These are phyloP conservation scores for Dufourea novaeangliae DNA, from an alignment of 1,140 invertebrate genomes.

Conservation along the genomic window DNA sequence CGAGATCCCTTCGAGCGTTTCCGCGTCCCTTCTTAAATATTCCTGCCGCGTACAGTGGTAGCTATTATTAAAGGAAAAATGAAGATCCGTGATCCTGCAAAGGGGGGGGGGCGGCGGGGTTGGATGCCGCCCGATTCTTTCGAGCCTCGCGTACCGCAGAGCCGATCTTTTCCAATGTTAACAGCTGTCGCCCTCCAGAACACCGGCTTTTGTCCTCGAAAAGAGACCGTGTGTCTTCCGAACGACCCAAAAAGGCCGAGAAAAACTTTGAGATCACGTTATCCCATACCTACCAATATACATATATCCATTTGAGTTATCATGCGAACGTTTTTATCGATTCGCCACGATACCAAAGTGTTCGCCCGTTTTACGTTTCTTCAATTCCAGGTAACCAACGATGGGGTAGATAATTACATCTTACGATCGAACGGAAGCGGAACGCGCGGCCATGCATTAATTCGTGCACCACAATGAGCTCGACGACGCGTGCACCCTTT, in stretches of 20 bases:
- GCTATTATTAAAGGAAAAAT: slow-evolving; percentile 31
- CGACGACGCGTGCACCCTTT: slow-evolving; percentile 14
- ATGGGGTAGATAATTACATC: slow-evolving; percentile 50
- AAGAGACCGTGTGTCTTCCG: not conserved
- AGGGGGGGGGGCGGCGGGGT: too few relatives aligned
- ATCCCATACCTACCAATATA: too few relatives aligned
- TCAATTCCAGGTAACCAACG: slow-evolving; percentile 21
- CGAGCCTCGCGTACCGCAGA: not conserved
- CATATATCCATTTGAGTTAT: not conserved
- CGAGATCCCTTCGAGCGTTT: not conserved
- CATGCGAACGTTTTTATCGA: too few relatives aligned
- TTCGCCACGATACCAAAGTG: not conserved
- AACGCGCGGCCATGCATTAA: slow-evolving; percentile 22
- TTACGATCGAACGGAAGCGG: slow-evolving; percentile 33
- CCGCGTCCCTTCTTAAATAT: slow-evolving; percentile 18
- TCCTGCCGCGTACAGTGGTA: slow-evolving; percentile 24
- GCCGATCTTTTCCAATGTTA: not conserved
- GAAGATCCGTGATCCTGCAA: not conserved
- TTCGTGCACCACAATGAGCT: slow-evolving; percentile 28
- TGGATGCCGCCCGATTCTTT: not conserved
- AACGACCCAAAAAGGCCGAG: not conserved
- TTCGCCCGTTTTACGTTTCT: not conserved
- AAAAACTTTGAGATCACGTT: not conserved
- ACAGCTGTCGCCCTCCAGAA: not conserved
- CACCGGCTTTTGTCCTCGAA: not conserved